Evolutionary conservation across 2,113 vertebrate species (phyloP).

Genomic region (Malurus melanocephalus): DNA sequence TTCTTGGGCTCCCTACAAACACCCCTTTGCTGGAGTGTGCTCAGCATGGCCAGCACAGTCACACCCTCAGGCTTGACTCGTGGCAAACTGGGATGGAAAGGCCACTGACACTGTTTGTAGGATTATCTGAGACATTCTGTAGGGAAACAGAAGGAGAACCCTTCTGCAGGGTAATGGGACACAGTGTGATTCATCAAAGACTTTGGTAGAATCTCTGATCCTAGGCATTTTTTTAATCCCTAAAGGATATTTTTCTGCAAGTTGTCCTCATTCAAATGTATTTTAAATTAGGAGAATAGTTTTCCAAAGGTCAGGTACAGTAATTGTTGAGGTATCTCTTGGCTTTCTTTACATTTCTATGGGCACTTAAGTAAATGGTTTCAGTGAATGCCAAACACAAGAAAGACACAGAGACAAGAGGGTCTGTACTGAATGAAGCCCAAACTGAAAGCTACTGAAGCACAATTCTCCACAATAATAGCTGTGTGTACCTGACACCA

Average conservation of each 20-base stretch:
- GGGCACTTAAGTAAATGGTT: background rate
- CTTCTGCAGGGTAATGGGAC: background rate
- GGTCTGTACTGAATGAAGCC: background rate
- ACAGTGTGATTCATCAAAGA: background rate
- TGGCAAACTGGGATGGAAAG: background rate
- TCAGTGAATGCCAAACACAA: background rate
- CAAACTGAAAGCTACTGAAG: conserved; percentile 24
- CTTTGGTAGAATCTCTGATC: background rate
- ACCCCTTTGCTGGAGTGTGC: rapidly evolving
- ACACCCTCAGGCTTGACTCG: background rate
- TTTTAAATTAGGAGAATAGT: background rate
- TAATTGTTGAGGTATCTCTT: background rate
- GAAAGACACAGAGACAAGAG: background rate
- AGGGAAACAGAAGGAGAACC: background rate
- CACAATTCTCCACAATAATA: conserved; percentile 1
- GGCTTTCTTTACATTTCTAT: background rate
- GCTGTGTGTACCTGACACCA: conserved; percentile 11
- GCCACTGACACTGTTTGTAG: background rate
- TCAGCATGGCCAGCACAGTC: background rate
- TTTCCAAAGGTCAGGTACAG: background rate
- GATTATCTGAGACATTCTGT: background rate
- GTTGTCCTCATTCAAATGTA: background rate
- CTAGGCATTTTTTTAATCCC: background rate
- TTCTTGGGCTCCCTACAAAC: background rate
- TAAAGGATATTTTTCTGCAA: background rate